Percentiles rank a stretch among this genome's conserved stretches.
These are phyloP conservation scores for Oreochromis grahami DNA, from an alignment of 2,797 vertebrate genomes.

Conservation along the genomic window DNA sequence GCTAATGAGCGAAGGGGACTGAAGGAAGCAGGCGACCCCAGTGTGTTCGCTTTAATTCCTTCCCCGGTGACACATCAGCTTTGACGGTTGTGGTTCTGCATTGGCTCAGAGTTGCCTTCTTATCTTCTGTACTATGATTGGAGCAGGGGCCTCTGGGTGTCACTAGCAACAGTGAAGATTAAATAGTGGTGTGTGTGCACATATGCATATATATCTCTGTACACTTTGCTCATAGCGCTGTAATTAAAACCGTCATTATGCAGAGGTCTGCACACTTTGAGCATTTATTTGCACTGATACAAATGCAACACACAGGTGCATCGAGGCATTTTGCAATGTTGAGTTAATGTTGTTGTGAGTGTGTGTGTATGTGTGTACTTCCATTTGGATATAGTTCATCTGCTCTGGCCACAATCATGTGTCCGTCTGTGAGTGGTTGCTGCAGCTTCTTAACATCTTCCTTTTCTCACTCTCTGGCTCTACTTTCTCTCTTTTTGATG, in stretches of 20 bases:
- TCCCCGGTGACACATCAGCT: constrained; percentile 39
- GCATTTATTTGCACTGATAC: not conserved
- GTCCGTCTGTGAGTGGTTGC: not conserved
- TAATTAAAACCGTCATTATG: constrained; percentile 2
- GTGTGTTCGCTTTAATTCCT: constrained; percentile 34
- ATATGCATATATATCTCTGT: not conserved
- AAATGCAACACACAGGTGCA: not conserved
- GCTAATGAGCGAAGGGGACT: constrained; percentile 42
- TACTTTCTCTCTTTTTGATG: not conserved
- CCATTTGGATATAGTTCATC: not conserved
- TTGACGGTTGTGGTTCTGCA: constrained; percentile 39
- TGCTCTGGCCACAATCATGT: not conserved
- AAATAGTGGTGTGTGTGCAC: not conserved
- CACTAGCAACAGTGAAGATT: constrained; percentile 10
- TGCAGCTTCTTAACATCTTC: not conserved
- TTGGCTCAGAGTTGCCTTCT: constrained; percentile 5
- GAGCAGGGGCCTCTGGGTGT: constrained; percentile 36
- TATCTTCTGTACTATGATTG: constrained; percentile 45
- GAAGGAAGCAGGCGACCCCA: constrained; percentile 12
- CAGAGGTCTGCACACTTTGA: not conserved
- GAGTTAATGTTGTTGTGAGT: not conserved
- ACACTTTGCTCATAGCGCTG: not conserved
- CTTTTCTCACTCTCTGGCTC: not conserved
- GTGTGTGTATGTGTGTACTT: not conserved
- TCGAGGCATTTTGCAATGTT: not conserved